phyloP scores from a whole-genome alignment of 2,888 invertebrate species.

The Peribatodes rhomboidaria region DNA sequence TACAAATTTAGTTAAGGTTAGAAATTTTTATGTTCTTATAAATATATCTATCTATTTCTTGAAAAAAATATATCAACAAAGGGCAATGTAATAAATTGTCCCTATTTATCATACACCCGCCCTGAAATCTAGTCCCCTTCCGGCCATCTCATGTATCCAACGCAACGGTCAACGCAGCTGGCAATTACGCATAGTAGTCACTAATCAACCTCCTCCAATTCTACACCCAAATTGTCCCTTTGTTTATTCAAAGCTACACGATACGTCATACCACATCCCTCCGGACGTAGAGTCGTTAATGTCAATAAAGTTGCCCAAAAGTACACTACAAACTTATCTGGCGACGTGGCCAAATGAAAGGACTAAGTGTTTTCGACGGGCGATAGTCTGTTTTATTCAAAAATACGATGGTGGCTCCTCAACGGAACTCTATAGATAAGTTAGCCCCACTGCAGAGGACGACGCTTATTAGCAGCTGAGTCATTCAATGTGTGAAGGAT shows the following conservation, averaged over 20 bases:
- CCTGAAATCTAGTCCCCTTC: conserved; percentile 13
- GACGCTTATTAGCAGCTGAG: conserved; percentile 77
- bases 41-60: neutral
- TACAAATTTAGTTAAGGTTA: no score
- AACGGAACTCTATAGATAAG: neutral
- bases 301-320: conserved; percentile 81
- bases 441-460: conserved; percentile 41
- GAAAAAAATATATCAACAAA: neutral
- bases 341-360: neutral
- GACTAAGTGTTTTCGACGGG: neutral
- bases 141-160: conserved; percentile 29
- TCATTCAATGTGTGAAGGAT: conserved; percentile 59
- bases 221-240: conserved; percentile 79
- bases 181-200: conserved; percentile 40
- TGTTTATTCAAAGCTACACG: conserved; percentile 80
- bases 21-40: no score
- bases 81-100: neutral
- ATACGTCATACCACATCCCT: conserved; percentile 72
- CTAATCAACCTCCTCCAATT: conserved; percentile 70
- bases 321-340: conserved; percentile 7
- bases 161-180: conserved; percentile 42
- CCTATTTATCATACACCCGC: conserved; percentile 6
- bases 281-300: conserved; percentile 82
- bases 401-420: neutral
- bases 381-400: neutral